phyloP scores from a whole-genome alignment of 2,888 invertebrate species.

The Leptinotarsa haldemani region DNA sequence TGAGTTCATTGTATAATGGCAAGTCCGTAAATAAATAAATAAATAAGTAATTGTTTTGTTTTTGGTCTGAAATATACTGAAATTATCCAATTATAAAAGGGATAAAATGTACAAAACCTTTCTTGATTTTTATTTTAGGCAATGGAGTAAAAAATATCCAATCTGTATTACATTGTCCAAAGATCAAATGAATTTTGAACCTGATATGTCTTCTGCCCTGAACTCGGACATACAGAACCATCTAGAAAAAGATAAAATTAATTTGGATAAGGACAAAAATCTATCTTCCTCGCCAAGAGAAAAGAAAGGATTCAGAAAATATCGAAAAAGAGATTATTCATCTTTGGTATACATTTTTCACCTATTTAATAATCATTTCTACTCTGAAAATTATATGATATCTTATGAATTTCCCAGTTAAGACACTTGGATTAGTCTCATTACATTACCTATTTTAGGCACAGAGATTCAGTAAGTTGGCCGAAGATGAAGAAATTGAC shows the following conservation, averaged over 20 bases:
- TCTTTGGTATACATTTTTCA: conserved; percentile 45
- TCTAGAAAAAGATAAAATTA: conserved; percentile 64
- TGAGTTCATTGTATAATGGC: no score
- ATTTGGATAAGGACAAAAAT: conserved; percentile 49
- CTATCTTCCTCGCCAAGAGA: conserved; percentile 62
- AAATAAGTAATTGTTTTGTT: no score
- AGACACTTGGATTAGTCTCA: no score
- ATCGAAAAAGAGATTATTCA: conserved; percentile 52
- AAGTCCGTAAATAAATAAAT: no score
- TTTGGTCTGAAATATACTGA: no score
- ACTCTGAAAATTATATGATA: background rate
- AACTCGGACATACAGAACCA: conserved; percentile 48
- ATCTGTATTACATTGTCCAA: conserved; percentile 78
- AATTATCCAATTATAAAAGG: no score
- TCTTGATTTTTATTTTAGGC: conserved; percentile 63
- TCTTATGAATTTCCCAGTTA: no score
- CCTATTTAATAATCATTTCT: background rate
- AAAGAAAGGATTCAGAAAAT: conserved; percentile 55
- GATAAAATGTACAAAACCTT: no score
- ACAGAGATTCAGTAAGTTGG: conserved; percentile 59
- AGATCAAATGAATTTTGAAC: conserved; percentile 59
- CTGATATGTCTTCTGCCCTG: conserved; percentile 62
- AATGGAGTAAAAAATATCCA: conserved; percentile 95
- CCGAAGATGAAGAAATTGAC: conserved; percentile 56
- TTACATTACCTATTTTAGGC: conserved; percentile 47